A percentile compares a stretch with the other conserved stretches of the same genome.
Evolutionary conservation across 2,888 invertebrate species (phyloP).

Genomic region (Cataglyphis altisquamis): DNA sequence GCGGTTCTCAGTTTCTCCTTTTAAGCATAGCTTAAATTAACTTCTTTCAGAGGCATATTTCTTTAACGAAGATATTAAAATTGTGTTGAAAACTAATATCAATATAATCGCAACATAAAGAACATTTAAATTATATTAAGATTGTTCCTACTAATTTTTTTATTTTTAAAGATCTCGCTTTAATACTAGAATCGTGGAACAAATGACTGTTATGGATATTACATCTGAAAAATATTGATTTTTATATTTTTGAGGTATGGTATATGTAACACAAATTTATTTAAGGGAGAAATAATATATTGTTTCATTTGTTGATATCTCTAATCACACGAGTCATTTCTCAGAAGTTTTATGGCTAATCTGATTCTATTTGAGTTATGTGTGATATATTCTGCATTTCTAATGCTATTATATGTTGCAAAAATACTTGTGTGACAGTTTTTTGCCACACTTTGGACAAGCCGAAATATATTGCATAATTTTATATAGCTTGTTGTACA

Average conservation of each 20-base stretch:
- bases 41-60: not conserved
- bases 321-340: not conserved
- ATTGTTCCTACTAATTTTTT: not conserved
- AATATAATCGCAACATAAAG: not conserved
- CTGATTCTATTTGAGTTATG: not conserved
- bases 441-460: not conserved
- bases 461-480: not conserved
- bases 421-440: slow-evolving; percentile 1
- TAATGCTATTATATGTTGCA: slow-evolving; percentile 2
- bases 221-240: not conserved
- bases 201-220: not conserved
- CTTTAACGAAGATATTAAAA: not conserved
- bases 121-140: not conserved
- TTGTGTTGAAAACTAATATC: not conserved
- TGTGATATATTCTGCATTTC: slow-evolving; percentile 1
- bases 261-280: not conserved
- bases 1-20: not conserved
- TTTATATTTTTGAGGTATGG: not conserved
- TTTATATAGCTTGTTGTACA: not conserved
- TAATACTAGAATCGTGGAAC: not conserved
- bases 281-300: not conserved
- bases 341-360: not conserved
- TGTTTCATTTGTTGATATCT: not conserved
- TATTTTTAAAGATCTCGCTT: not conserved
- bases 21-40: not conserved